phyloP scores from a whole-genome alignment of 2,113 vertebrate genomes.

The Spea bombifrons region DNA sequence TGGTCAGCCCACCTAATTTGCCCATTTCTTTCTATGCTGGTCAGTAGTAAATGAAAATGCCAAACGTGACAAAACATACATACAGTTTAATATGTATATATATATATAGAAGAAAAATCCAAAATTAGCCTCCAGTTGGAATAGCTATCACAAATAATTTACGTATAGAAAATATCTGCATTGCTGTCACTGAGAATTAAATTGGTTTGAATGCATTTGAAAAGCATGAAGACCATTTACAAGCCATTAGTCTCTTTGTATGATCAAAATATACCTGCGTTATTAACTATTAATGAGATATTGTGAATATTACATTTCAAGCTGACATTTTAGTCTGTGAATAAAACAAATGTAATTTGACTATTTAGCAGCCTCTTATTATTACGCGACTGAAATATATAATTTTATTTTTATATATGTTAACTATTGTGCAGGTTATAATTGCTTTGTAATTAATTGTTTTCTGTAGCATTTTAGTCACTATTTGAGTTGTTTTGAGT shows the following conservation, averaged over 20 bases:
- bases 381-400: constrained; percentile 23
- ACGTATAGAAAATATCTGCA: neutral
- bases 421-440: constrained; percentile 51
- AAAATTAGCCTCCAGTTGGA: constrained; percentile 17
- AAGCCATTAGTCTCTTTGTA: constrained; percentile 26
- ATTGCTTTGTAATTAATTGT: constrained; percentile 54
- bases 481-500: too few relatives aligned
- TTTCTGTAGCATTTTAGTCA: too few relatives aligned
- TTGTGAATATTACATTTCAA: constrained; percentile 24
- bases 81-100: constrained; percentile 1
- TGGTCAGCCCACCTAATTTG: too few relatives aligned
- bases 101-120: neutral
- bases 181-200: constrained; percentile 22
- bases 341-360: constrained; percentile 2
- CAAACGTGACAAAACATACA: constrained; percentile 13
- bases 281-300: constrained; percentile 39
- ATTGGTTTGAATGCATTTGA: constrained; percentile 1
- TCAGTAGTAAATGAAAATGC: constrained; percentile 23
- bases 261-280: constrained; percentile 17
- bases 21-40: constrained; percentile 12
- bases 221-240: constrained; percentile 4
- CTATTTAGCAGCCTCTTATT: constrained; percentile 29
- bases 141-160: constrained; percentile 11
- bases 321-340: constrained; percentile 21
- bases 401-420: constrained; percentile 17